Base-by-base conservation (phyloP, 2,113 vertebrate genomes). In the Pipra filicauda region DNA sequence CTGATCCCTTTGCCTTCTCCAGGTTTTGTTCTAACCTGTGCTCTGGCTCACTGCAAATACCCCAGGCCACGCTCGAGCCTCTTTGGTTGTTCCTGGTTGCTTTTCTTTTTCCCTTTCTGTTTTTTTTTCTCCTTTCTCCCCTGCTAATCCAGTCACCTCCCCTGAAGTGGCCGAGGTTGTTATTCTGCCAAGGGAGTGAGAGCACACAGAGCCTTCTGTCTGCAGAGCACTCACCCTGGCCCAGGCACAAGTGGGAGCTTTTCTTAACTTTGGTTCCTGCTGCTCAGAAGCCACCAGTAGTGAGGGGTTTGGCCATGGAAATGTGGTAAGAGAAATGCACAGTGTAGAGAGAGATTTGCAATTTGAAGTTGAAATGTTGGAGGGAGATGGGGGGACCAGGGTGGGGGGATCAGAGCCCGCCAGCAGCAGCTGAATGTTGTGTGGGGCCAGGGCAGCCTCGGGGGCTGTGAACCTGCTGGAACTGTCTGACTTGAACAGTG, bases 171-270 rank as follows among this genome's bases (percentile, higher is more conserved):
- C 93, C 35, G 9, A 80, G 91, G 73, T 46, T 65, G 89, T 62
- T 41, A 5, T 52, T 70, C 80, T 94, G 96, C 96, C 95, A 95
- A 93, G 81, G 93, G 41, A 89, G 57, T 0, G 81, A 35, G 85
- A 88, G 93, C 89, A 95, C 91, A 94, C 88, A 86, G 81, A 91
- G 83, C 84, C 91, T 69, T 94, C 89, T 96, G 91, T 96, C 19
- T n/a, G 1, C 89, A 51, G 85, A 85, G 78, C 67, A 1, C 57
- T 77, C 7, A 3, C 71, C 93, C 74, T 81, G 89, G 93, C 96
- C 93, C 69, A 9, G 66, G 81, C 90, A 93, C 89, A 89, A 78
- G 44, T 26, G 43, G 22, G 49, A 75, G 74, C 92, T 93, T 95
- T 85, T 3, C 9, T 41, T 41, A 41, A 13, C 39, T 41, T 41